A percentile compares a stretch with the other conserved stretches of the same genome.
These are phyloP conservation scores for Araneus ventricosus DNA, from an alignment of 1,140 invertebrate genomes.

Conservation along the genomic window DNA sequence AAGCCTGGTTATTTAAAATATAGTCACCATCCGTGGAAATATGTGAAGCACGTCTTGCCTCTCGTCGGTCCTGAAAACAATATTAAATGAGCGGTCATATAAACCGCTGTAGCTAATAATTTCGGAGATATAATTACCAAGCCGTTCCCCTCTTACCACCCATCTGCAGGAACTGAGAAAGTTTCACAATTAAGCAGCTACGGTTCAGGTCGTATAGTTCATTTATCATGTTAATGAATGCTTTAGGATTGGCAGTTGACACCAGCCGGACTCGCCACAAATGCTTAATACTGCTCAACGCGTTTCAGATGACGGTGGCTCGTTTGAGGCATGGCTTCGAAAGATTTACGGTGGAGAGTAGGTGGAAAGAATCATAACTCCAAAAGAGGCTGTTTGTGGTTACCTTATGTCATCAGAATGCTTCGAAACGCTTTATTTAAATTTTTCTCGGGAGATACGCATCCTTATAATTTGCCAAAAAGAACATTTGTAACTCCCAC, in stretches of 20 bases:
- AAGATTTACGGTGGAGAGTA: background rate
- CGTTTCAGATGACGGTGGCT: background rate
- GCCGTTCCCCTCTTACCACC: background rate
- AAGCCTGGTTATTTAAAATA: constrained; percentile 11
- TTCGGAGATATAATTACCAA: constrained; percentile 52
- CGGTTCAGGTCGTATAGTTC: constrained; percentile 61
- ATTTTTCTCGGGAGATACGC: no score
- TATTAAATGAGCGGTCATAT: constrained; percentile 65
- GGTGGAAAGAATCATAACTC: background rate
- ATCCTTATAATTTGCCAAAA: no score
- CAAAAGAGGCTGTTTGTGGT: background rate
- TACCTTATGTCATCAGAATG: no score
- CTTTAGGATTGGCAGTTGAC: constrained; percentile 66
- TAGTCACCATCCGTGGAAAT: constrained; percentile 18
- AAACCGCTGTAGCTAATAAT: constrained; percentile 53
- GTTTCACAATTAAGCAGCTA: constrained; percentile 66
- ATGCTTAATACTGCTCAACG: constrained; percentile 34
- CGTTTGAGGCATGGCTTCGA: background rate
- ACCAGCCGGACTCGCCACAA: constrained; percentile 43
- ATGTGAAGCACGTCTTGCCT: constrained; percentile 14
- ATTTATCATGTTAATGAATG: constrained; percentile 71
- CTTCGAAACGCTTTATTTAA: no score
- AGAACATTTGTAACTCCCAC: no score
- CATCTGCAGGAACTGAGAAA: constrained; percentile 49
- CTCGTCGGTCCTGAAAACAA: constrained; percentile 48